Base-by-base conservation (phyloP, 2,888 invertebrate species). In the Amblyjoppa proteus region DNA sequence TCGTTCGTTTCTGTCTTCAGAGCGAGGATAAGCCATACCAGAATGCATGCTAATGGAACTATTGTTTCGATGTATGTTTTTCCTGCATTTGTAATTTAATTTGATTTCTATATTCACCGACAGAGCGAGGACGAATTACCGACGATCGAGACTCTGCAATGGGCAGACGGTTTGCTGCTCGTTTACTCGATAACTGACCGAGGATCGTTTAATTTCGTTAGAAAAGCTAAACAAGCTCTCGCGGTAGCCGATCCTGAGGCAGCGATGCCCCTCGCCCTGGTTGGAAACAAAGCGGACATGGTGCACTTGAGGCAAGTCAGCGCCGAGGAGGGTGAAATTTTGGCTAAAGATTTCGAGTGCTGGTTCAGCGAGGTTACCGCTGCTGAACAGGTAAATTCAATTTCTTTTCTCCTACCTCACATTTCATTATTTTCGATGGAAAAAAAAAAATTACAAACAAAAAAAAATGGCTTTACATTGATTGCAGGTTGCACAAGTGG, bases 181-280 rank as follows among this genome's bases (percentile, higher is more conserved):
- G 97, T 98, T 41, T 99, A 98, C 94, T 98, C 98, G 73, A 98
- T 98, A 92, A 98, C 97, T 0, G 98, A 98, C 94, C 95, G 97
- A 71, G 95, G 96, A 87, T 98, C 98, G 38, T 98, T 98, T 94
- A 97, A 97, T 93, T 98, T 97, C 92, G 96, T 98, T 80, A 96
- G 97, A 78, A 95, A 96, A 78, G 96, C 97, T 53, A 97, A 97
- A 92, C 96, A 95, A 88, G 93, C 94, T 61, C 91, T 95, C 95
- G 92, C 93, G 87, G 90, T 94, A 88, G 94, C 95, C 76, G 95
- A 95, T 90, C 95, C 96, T 84, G 97, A 96, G 92, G 95, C 96
- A 0, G 97, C 97, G 87, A 96, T 97, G 85, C 98, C 98, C 0
- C 95, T 97, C 51, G 96, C 97, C n/a, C 95, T 98, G n/a, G 97